Conservation (phyloP, 2,113 vertebrate genomes). For the Triplophysa tibetana region DNA sequence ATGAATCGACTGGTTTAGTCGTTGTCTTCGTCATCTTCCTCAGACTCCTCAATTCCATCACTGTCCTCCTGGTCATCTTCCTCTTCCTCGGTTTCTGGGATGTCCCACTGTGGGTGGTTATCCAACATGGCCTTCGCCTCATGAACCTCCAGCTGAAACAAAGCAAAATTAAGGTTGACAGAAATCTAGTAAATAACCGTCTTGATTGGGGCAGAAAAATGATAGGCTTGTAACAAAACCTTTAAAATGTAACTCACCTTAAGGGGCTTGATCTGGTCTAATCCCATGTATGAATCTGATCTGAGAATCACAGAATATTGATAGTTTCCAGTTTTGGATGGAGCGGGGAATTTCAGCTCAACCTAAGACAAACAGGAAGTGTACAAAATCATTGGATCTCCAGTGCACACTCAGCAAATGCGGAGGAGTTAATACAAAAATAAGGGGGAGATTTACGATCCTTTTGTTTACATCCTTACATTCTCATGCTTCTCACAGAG, state of each 20-base stretch:
- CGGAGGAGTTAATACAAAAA: constrained; percentile 1
- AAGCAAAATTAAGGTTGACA: not conserved
- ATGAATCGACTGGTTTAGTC: constrained; percentile 65
- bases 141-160: constrained; percentile 90
- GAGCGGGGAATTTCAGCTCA: constrained; percentile 97
- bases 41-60: constrained; percentile 98
- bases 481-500: constrained; percentile 15
- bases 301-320: constrained; percentile 96
- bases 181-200: not conserved
- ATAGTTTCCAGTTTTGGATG: constrained; percentile 96
- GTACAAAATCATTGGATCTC: not conserved
- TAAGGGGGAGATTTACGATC: not conserved
- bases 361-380: constrained; percentile 73
- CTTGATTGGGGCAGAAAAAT: not conserved
- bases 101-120: constrained; percentile 98
- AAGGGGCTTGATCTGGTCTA: constrained; percentile 94
- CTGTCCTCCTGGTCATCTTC: constrained; percentile 99
- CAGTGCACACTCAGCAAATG: not conserved
- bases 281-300: constrained; percentile 94
- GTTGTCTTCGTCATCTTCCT: constrained; percentile 95
- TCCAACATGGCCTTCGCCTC: constrained; percentile 97
- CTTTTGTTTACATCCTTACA: constrained; percentile 23
- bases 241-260: constrained; percentile 77
- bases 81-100: constrained; percentile 90
- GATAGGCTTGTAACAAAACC: not conserved